phyloP scores from a whole-genome alignment of 2,888 invertebrate genomes.

The Dryococelus australis region DNA sequence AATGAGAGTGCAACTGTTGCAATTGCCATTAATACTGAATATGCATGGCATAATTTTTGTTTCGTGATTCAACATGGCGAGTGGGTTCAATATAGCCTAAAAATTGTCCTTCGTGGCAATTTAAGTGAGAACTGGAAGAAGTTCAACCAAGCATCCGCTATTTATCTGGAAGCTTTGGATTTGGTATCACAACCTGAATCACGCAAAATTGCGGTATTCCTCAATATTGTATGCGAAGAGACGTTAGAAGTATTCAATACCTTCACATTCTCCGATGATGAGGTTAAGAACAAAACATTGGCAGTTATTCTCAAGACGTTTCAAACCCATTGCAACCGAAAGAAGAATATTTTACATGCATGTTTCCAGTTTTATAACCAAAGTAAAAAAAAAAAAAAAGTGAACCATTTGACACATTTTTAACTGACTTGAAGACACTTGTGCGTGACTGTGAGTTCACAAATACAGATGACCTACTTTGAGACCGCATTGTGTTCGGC shows the following conservation, averaged over 20 bases:
- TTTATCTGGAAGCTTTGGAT: background rate
- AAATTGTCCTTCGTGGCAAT: conserved; percentile 9
- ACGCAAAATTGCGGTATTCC: background rate
- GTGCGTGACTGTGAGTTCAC: background rate
- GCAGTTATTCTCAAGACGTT: background rate
- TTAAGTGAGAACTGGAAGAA: background rate
- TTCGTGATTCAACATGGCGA: background rate
- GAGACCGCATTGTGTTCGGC: background rate
- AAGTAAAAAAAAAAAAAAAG: background rate
- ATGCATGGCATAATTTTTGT: too few species aligned
- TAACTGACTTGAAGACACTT: background rate
- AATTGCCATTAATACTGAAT: too few species aligned
- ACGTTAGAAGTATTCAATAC: background rate
- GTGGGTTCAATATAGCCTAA: background rate
- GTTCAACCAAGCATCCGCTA: background rate
- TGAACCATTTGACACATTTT: background rate
- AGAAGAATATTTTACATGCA: background rate
- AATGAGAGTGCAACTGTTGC: too few species aligned
- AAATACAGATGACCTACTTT: background rate
- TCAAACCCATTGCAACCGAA: background rate
- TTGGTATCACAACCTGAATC: background rate
- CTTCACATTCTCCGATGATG: background rate
- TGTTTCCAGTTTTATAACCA: background rate
- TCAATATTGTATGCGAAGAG: background rate
- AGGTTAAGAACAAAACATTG: background rate